These are phyloP conservation scores for Sitta europaea DNA, from an alignment of 2,113 vertebrate genomes.

Conservation along the genomic window DNA sequence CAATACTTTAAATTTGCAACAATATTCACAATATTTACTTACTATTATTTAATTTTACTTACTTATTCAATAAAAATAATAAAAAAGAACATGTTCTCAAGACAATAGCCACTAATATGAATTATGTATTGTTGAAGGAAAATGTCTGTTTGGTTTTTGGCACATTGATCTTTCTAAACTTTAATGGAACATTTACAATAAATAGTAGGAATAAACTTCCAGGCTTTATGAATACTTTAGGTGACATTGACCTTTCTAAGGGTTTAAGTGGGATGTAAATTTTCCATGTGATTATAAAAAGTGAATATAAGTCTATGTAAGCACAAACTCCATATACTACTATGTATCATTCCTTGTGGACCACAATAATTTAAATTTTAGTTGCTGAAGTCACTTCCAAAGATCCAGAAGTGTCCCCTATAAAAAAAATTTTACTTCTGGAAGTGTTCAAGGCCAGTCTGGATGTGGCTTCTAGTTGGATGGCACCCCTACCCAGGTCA, in stretches of 20 bases:
- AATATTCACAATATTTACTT: background rate
- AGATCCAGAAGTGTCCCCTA: background rate
- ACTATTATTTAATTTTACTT: too few relatives aligned
- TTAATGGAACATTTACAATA: background rate
- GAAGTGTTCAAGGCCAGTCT: background rate
- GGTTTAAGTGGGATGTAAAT: background rate
- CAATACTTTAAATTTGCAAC: too few relatives aligned
- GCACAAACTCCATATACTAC: background rate
- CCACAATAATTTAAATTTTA: background rate
- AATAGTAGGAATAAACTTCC: background rate
- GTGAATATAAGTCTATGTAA: background rate
- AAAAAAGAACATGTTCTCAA: rapidly evolving
- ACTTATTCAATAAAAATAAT: background rate
- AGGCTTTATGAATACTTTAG: background rate
- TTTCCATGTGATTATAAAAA: background rate
- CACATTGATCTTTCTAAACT: background rate
- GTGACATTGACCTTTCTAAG: background rate
- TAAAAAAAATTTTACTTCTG: background rate
- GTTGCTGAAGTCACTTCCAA: background rate
- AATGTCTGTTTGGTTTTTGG: rapidly evolving
- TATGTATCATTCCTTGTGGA: background rate
- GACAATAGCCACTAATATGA: background rate
- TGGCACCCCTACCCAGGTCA: background rate
- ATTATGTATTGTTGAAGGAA: background rate
- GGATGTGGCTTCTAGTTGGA: too few relatives aligned